phyloP scores from a whole-genome alignment of 2,888 invertebrate genomes.

The Ctenicera cuprea region DNA sequence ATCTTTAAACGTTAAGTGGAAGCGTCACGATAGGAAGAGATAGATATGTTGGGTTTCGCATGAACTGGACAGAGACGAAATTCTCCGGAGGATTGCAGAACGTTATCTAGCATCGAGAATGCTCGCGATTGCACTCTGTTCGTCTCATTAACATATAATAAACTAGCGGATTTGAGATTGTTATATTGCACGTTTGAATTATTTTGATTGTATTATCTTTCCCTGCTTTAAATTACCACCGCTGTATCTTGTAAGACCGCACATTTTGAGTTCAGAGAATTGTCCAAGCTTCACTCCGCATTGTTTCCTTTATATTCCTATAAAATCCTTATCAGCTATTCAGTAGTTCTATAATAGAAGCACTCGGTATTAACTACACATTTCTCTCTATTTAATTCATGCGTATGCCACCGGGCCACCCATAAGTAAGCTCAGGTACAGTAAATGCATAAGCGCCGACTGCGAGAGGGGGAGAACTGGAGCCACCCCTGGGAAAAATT shows the following conservation, averaged over 20 bases:
- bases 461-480: no score
- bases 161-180: conserved; percentile 52
- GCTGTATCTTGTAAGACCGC: not conserved
- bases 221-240: conserved; percentile 32
- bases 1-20: conserved; percentile 56
- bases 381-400: conserved; percentile 1
- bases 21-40: conserved; percentile 52
- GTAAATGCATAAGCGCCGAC: no score
- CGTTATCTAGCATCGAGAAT: conserved; percentile 58
- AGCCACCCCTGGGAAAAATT: no score
- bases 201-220: conserved; percentile 53
- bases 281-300: not conserved
- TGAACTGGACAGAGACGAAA: conserved; percentile 41
- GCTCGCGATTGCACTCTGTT: conserved; percentile 57
- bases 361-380: not conserved
- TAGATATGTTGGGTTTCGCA: conserved; percentile 32
- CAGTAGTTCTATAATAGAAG: not conserved
- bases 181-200: conserved; percentile 54
- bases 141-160: conserved; percentile 60
- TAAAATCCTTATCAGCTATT: conserved; percentile 4
- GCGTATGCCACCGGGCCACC: conserved; percentile 28
- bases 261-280: conserved; percentile 17
- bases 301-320: conserved; percentile 10
- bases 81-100: conserved; percentile 35
- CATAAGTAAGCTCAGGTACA: conserved; percentile 1